Evolutionary conservation across 2,797 vertebrate species (phyloP).

Genomic region (Fistularia commersonii): DNA sequence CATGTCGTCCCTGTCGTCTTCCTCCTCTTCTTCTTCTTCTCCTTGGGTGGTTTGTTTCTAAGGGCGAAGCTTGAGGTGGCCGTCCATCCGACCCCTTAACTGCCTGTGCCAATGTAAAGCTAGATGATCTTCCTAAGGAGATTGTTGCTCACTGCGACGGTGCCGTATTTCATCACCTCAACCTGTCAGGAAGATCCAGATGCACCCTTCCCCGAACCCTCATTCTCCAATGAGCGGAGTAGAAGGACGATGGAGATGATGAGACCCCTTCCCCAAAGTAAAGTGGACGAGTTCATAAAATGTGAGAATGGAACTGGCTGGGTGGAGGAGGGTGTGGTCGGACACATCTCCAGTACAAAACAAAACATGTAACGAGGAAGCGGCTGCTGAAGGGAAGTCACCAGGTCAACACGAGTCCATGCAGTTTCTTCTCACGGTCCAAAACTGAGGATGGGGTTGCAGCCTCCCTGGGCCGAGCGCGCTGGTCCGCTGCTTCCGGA

Average conservation of each 20-base stretch:
- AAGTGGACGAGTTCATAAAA: too few species aligned
- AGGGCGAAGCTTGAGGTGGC: too few species aligned
- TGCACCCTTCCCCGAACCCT: conserved; percentile 17
- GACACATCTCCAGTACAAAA: conserved; percentile 43
- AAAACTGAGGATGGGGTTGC: conserved; percentile 20
- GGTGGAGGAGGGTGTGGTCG: conserved; percentile 26
- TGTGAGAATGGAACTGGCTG: conserved; percentile 41
- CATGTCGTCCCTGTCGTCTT: too few species aligned
- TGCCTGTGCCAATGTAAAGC: too few species aligned
- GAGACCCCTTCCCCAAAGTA: too few species aligned
- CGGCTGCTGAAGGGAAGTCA: conserved; percentile 50
- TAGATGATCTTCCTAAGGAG: too few species aligned
- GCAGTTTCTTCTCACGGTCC: conserved; percentile 35
- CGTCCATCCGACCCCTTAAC: too few species aligned
- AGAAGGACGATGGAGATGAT: too few species aligned
- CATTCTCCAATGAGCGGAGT: conserved; percentile 63
- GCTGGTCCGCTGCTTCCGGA: conserved; percentile 31
- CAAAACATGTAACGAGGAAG: conserved; percentile 17
- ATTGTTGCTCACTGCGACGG: too few species aligned
- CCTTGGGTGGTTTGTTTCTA: too few species aligned
- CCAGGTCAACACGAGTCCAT: conserved; percentile 38
- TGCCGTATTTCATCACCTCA: conserved; percentile 14
- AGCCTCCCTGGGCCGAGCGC: conserved; percentile 19
- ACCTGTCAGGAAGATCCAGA: conserved; percentile 22
- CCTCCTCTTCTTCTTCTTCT: too few species aligned